Evolutionary conservation across 2,888 invertebrate species (phyloP).

Genomic region (Gastracanthus pulcherrimus): DNA sequence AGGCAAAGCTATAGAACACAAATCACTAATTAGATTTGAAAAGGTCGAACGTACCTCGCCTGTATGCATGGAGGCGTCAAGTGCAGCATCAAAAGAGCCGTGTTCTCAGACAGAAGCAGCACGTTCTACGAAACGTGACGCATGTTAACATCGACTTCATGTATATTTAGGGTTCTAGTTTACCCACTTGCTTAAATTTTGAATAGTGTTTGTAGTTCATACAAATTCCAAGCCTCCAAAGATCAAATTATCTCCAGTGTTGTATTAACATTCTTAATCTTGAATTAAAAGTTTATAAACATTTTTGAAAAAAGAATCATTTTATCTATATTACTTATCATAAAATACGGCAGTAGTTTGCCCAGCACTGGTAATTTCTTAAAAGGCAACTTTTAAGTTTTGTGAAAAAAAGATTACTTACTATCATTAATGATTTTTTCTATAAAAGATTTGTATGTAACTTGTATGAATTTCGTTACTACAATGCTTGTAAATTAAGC

Average conservation of each 20-base stretch:
- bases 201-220: slow-evolving; percentile 1
- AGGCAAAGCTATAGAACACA: background rate
- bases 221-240: background rate
- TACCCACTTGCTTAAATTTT: slow-evolving; percentile 29
- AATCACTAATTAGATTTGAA: slow-evolving; percentile 21
- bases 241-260: background rate
- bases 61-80: slow-evolving; percentile 11
- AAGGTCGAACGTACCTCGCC: slow-evolving; percentile 3
- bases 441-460: too few species aligned
- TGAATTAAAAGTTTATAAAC: too few species aligned
- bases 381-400: too few species aligned
- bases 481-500: background rate
- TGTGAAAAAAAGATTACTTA: too few species aligned
- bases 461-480: too few species aligned
- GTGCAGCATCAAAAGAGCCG: slow-evolving; percentile 34
- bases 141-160: slow-evolving; percentile 38
- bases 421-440: too few species aligned
- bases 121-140: slow-evolving; percentile 21
- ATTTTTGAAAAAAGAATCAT: too few species aligned
- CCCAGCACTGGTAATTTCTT: too few species aligned
- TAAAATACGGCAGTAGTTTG: too few species aligned
- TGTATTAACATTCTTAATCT: background rate
- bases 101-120: slow-evolving; percentile 44
- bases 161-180: slow-evolving; percentile 26
- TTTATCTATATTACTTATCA: too few species aligned